These are phyloP conservation scores for Pteromalus puparum DNA, from an alignment of 1,140 invertebrate genomes.

Conservation along the genomic window DNA sequence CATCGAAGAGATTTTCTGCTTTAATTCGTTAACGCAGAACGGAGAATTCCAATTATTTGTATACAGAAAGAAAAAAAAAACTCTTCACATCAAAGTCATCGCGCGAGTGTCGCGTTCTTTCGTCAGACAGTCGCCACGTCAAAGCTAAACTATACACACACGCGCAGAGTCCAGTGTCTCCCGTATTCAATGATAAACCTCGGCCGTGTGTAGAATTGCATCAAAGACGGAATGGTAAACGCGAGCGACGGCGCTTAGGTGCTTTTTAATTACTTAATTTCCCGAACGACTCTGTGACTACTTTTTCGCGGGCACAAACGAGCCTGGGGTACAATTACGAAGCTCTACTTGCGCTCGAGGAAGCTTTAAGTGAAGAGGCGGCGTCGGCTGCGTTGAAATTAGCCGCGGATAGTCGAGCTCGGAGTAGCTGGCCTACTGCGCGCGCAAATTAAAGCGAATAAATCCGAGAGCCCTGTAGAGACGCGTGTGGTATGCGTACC, in stretches of 20 bases:
- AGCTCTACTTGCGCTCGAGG: neutral
- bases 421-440: neutral
- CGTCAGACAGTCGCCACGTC: no score
- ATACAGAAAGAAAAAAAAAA: no score
- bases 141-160: neutral
- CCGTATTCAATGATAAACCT: neutral
- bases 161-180: no score
- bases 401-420: conserved; percentile 7
- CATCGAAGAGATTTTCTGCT: no score
- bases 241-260: neutral
- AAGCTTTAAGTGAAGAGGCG: neutral
- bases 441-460: conserved; percentile 27
- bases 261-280: conserved; percentile 45
- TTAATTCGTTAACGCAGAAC: no score
- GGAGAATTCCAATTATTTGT: no score
- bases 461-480: neutral
- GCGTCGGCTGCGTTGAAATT: conserved; percentile 1
- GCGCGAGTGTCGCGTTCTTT: no score
- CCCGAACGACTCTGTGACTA: neutral
- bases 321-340: neutral
- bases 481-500: neutral
- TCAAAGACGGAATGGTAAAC: neutral
- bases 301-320: conserved; percentile 2
- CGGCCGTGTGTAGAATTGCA: neutral
- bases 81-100: no score